phyloP scores from a whole-genome alignment of 2,888 invertebrate genomes.

The Pristionchus japonicus region DNA sequence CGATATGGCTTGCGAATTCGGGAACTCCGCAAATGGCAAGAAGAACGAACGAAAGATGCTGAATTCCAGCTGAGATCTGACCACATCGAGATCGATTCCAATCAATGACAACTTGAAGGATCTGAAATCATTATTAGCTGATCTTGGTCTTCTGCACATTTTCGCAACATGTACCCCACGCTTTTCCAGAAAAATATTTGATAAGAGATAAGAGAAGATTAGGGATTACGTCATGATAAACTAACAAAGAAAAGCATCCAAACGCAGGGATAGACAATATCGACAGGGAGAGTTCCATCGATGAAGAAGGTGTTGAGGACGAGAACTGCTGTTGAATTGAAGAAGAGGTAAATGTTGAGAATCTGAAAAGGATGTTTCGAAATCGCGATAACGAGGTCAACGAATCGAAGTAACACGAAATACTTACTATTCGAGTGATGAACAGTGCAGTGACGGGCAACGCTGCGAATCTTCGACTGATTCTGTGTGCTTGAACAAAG shows the following conservation, averaged over 20 bases:
- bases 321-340: constrained; percentile 50
- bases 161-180: neutral
- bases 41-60: constrained; percentile 91
- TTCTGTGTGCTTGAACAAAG: constrained; percentile 52
- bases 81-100: constrained; percentile 88
- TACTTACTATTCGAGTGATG: constrained; percentile 54
- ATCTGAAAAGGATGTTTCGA: constrained; percentile 41
- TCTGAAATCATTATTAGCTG: neutral
- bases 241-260: constrained; percentile 63
- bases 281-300: constrained; percentile 51
- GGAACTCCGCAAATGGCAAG: constrained; percentile 82
- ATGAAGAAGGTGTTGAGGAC: constrained; percentile 46
- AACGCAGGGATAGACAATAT: constrained; percentile 65
- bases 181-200: neutral
- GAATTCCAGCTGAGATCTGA: constrained; percentile 88
- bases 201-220: neutral
- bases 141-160: neutral
- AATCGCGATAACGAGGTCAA: neutral
- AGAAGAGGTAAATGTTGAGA: constrained; percentile 49
- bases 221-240: neutral
- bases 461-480: constrained; percentile 49
- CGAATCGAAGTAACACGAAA: neutral
- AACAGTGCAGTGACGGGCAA: constrained; percentile 53
- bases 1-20: constrained; percentile 64
- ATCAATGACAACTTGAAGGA: constrained; percentile 78